Base-by-base conservation (phyloP, 30 jellyfish, hydroid and myxozoan species). In the Rhopilema esculentum region DNA sequence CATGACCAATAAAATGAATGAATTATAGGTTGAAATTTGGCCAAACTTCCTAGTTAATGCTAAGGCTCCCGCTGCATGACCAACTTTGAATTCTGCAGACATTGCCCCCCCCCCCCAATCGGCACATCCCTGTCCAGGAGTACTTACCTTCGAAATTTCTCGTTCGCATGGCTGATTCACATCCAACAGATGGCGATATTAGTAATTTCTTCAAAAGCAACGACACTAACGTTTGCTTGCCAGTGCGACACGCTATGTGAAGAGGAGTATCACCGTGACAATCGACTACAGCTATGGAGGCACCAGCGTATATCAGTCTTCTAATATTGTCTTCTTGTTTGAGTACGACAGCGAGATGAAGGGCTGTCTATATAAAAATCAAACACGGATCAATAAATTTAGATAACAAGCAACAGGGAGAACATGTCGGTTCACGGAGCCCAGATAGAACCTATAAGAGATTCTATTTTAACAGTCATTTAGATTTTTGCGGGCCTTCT, bases 231-330 rank as follows among this genome's bases (percentile, higher is more conserved):
- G 31, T 77, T 0, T 9, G 31, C 51, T 61, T 23, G 31, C 70
- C 70, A 18, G 51, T 66, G 17, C 85, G 80, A 28, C 94, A 85
- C 49, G 94, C 86, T 26, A 85, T 29, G 76, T 85, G 94, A 18
- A 85, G 72, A n/a, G 94, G 94, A 27, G 94, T 85, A 65, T 85
- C 85, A 4, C 94, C 94, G 30, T 74, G 24, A 20, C 75, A 27
- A 30, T 85, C 94, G 84, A 75, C 66, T 6, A 85, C 94, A 0
- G 94, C 85, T n/a, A 85, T 83, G 19, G 94, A 85, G 25, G 94
- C 85, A 7, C 88, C 94, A 66, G 53, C 29, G n/a, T 4, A 0
- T 15, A 85, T 82, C 28, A 85, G 72, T 8, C 31, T 77, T 0
- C 51, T 67, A 4, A 74, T 64, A 0, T 65, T 72, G 20, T 40